Conservation (phyloP, 2,113 vertebrate genomes). For the Ailurus styani region DNA sequence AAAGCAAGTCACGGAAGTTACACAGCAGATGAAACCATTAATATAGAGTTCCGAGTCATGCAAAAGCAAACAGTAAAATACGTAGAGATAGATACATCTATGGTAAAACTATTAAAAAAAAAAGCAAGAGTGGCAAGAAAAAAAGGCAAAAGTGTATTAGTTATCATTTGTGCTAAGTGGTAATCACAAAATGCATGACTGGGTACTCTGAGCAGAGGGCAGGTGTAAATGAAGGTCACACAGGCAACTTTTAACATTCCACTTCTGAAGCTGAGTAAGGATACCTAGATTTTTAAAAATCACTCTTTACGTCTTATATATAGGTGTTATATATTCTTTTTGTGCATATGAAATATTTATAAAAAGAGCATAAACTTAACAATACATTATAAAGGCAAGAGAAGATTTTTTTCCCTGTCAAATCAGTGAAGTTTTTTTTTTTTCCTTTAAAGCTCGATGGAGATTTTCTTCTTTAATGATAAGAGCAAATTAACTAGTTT, state of each 20-base stretch:
- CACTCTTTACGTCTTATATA: not conserved
- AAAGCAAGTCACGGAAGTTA: not conserved
- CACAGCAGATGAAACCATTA: not conserved
- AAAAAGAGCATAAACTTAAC: not conserved
- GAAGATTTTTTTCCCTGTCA: not conserved
- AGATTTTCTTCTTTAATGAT: not conserved
- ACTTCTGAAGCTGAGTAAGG: not conserved
- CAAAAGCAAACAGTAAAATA: not conserved
- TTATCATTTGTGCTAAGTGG: not conserved
- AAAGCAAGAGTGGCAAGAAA: not conserved
- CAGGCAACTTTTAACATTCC: not conserved
- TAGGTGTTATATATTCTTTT: not conserved
- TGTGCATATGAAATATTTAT: not conserved
- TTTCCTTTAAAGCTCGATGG: not conserved
- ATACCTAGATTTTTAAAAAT: not conserved
- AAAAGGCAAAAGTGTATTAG: not conserved
- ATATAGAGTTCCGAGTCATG: not conserved
- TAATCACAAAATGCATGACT: not conserved
- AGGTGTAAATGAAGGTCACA: not conserved
- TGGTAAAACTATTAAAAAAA: not conserved
- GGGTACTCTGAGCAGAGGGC: not conserved
- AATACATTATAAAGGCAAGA: not conserved
- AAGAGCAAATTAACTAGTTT: slow-evolving; percentile 14
- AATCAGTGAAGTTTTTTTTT: not conserved
- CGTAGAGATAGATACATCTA: not conserved